Evolutionary conservation across 2,797 vertebrate genomes (phyloP).

Genomic region (Sardinella longiceps): DNA sequence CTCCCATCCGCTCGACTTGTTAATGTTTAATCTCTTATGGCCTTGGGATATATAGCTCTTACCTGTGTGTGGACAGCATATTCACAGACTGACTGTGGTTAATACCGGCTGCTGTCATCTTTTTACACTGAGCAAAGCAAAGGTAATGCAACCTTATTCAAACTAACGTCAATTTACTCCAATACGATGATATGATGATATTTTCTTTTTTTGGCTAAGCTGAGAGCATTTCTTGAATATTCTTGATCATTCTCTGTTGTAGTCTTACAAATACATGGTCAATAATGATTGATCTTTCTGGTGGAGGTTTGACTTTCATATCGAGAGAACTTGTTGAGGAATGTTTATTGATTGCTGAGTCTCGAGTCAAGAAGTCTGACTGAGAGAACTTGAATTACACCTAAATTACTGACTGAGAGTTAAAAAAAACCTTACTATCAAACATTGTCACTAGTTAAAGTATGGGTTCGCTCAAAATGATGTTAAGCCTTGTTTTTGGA

Average conservation of each 20-base stretch:
- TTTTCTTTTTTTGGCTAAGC: background rate
- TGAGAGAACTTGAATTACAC: background rate
- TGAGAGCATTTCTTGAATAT: background rate
- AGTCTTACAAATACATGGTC: background rate
- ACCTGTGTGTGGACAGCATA: background rate
- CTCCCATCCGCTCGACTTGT: background rate
- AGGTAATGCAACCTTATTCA: background rate
- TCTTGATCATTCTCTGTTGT: background rate
- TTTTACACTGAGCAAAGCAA: background rate
- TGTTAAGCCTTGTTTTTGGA: too few species aligned
- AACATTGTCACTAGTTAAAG: too few species aligned
- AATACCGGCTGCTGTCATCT: background rate
- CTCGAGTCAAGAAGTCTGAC: background rate
- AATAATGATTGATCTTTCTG: background rate
- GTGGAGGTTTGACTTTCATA: background rate
- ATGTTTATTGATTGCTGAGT: slow-evolving; percentile 1
- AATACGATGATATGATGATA: background rate
- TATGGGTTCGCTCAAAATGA: too few species aligned
- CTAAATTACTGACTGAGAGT: too few species aligned
- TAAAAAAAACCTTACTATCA: too few species aligned
- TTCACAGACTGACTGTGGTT: background rate
- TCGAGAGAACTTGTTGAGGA: background rate
- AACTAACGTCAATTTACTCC: background rate
- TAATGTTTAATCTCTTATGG: background rate
- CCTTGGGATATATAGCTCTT: background rate